A percentile compares a stretch with the other conserved stretches of the same genome.
Conservation (phyloP, 2,113 vertebrate species). For the Lota lota region DNA sequence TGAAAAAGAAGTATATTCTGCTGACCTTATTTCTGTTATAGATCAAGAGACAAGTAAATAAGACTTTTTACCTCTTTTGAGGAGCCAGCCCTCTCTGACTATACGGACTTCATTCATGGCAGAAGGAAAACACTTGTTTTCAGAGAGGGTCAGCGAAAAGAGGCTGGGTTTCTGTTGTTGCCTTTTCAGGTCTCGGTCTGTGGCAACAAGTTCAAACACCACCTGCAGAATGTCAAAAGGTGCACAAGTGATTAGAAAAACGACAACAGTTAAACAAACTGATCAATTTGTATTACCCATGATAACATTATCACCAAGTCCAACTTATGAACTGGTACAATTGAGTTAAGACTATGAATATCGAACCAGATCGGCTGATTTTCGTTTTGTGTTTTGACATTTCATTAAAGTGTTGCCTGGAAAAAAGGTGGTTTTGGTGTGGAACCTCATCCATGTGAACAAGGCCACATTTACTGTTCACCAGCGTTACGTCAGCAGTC, state of each 20-base stretch:
- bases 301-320: no score
- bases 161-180: constrained; percentile 19
- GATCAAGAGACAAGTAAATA: no score
- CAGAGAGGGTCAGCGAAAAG: constrained; percentile 37
- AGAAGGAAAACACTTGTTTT: constrained; percentile 28
- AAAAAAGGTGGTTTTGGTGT: no score
- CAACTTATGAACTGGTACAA: no score
- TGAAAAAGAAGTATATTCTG: background rate
- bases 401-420: no score
- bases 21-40: no score
- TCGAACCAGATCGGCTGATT: no score
- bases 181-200: constrained; percentile 31
- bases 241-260: background rate
- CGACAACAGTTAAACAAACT: background rate
- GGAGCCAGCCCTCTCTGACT: constrained; percentile 70
- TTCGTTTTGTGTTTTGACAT: no score
- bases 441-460: no score
- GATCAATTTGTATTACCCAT: background rate
- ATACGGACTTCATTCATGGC: constrained; percentile 69
- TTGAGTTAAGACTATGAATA: no score
- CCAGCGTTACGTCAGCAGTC: no score
- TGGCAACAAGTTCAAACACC: constrained; percentile 19
- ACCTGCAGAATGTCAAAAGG: constrained; percentile 33
- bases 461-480: no score
- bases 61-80: constrained; percentile 61